Percentiles rank a stretch among this genome's conserved stretches.
These are phyloP conservation scores for Lepidurus couesii DNA, from an alignment of 1,140 invertebrate species.

Conservation along the genomic window DNA sequence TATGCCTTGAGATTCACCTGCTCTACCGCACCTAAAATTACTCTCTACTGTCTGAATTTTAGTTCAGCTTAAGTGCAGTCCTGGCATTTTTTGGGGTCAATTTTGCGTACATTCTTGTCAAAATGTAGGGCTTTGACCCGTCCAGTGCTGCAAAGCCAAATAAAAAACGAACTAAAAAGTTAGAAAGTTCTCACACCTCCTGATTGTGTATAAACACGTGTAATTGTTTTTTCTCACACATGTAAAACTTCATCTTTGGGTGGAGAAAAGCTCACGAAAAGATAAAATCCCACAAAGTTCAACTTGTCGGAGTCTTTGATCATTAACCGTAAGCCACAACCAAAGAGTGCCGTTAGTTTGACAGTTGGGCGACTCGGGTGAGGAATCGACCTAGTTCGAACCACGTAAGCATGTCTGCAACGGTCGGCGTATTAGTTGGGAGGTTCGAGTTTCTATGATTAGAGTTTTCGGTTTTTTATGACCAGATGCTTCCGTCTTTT, in stretches of 20 bases:
- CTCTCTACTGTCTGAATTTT: not conserved
- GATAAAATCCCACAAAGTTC: not conserved
- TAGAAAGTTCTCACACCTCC: slow-evolving; percentile 7
- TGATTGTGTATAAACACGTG: not conserved
- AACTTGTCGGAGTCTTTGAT: not conserved
- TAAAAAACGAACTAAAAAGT: not conserved
- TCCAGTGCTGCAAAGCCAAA: not conserved
- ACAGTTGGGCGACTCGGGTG: not conserved
- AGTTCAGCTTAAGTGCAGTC: not conserved
- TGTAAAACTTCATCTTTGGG: not conserved
- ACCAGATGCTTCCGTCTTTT: not conserved
- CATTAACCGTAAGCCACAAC: slow-evolving; percentile 11
- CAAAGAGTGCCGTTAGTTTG: slow-evolving; percentile 7
- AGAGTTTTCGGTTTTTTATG: not conserved
- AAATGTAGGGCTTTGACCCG: not conserved
- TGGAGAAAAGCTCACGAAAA: no score
- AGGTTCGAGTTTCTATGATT: not conserved
- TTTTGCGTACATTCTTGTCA: not conserved
- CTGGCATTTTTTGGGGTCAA: not conserved
- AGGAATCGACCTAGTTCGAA: slow-evolving; percentile 10
- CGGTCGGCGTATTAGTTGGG: not conserved
- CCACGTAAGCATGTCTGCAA: not conserved
- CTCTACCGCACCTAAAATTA: not conserved
- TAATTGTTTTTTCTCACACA: not conserved
- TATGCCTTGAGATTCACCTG: not conserved